Percentiles rank a stretch among this genome's conserved stretches.
Conservation (phyloP, 2,888 invertebrate species). For the Neoitamus cyanurus region DNA sequence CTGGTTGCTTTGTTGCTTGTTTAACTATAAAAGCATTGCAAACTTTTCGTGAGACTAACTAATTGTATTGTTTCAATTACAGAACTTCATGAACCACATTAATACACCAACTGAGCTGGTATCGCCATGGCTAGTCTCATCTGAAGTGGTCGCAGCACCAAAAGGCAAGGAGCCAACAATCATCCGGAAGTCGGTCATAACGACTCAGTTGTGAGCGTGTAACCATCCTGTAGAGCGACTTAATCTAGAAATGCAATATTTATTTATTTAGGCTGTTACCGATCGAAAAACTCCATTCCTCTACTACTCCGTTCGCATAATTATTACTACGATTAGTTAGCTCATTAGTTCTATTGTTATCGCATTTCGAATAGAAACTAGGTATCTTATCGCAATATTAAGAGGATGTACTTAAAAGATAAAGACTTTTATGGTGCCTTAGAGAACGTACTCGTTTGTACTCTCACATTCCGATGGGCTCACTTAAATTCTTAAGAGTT, state of each 20-base stretch:
- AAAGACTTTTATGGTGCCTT: slow-evolving; percentile 42
- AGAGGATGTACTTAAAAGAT: not conserved
- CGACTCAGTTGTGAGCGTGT: slow-evolving; percentile 77
- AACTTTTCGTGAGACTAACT: slow-evolving; percentile 49
- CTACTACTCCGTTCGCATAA: slow-evolving; percentile 17
- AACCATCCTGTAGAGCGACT: not conserved
- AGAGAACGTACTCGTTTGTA: not conserved
- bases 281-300: slow-evolving; percentile 14
- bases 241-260: slow-evolving; percentile 43
- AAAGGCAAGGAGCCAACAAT: slow-evolving; percentile 77
- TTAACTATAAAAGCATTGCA: not conserved
- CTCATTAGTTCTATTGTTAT: slow-evolving; percentile 26
- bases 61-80: slow-evolving; percentile 58
- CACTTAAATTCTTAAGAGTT: not conserved
- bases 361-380: not conserved
- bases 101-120: slow-evolving; percentile 72
- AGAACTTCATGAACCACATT: slow-evolving; percentile 69
- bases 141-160: slow-evolving; percentile 76
- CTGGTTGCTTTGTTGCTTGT: not conserved
- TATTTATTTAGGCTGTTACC: slow-evolving; percentile 50
- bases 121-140: slow-evolving; percentile 85
- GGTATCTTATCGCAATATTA: not conserved
- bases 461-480: not conserved
- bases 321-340: slow-evolving; percentile 25
- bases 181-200: slow-evolving; percentile 87